Evolutionary conservation across 2,888 invertebrate genomes (phyloP).

Genomic region (Mimachlamys varia): DNA sequence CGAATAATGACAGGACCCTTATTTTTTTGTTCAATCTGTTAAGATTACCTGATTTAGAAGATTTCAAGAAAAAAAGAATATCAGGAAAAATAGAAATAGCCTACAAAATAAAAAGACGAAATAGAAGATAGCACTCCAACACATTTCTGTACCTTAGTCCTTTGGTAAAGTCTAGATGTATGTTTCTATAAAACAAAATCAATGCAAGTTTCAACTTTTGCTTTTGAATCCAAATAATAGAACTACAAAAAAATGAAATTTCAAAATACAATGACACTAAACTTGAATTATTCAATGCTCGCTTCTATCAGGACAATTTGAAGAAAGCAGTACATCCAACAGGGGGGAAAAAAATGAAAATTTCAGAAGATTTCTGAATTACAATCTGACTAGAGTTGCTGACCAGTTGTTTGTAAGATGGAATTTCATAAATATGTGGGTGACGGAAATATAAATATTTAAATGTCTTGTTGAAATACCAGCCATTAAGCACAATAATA

Average conservation of each 20-base stretch:
- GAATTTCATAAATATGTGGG: too few relatives aligned
- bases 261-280: not conserved
- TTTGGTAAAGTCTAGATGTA: not conserved
- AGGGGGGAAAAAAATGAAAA: too few relatives aligned
- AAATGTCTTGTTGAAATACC: too few relatives aligned
- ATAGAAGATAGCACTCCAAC: not conserved
- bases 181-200: slow-evolving; percentile 10
- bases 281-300: not conserved
- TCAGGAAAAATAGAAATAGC: not conserved
- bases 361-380: too few relatives aligned
- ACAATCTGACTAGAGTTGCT: too few relatives aligned
- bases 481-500: too few relatives aligned
- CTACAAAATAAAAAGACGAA: not conserved
- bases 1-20: not conserved
- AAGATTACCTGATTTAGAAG: not conserved
- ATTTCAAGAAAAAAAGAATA: not conserved
- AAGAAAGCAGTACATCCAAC: not conserved
- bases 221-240: not conserved
- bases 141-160: not conserved
- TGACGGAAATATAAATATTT: too few relatives aligned
- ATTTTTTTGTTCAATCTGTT: not conserved
- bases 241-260: not conserved
- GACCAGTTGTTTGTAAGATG: too few relatives aligned
- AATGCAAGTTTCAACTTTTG: not conserved
- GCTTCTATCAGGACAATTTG: not conserved